phyloP scores from a whole-genome alignment of 2,888 invertebrate genomes.

The Microchrysa polita region DNA sequence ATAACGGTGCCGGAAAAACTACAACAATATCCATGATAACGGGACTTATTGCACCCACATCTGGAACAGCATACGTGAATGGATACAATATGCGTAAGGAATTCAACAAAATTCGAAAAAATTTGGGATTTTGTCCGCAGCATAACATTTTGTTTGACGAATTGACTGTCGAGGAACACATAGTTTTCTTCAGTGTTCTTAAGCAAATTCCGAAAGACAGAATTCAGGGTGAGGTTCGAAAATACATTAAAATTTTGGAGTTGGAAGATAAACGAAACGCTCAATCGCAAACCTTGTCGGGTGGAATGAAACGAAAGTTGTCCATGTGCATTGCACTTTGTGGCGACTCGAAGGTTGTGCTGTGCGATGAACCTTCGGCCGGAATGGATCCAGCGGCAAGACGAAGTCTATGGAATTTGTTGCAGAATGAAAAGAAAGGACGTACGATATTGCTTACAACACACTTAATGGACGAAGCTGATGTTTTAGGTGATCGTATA shows the following conservation, averaged over 20 bases:
- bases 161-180: constrained; percentile 81
- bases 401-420: constrained; percentile 82
- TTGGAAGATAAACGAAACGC: constrained; percentile 70
- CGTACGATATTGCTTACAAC: constrained; percentile 84
- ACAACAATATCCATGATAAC: constrained; percentile 92
- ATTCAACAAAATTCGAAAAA: constrained; percentile 69
- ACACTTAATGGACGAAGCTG: constrained; percentile 93
- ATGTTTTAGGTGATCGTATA: constrained; percentile 85
- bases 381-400: constrained; percentile 87
- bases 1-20: constrained; percentile 82
- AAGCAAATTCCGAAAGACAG: constrained; percentile 69
- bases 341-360: constrained; percentile 74
- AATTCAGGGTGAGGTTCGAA: constrained; percentile 68
- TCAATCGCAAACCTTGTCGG: constrained; percentile 69
- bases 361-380: constrained; percentile 78
- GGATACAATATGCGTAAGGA: constrained; percentile 74
- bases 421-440: constrained; percentile 76
- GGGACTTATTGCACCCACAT: constrained; percentile 72
- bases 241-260: constrained; percentile 71
- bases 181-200: constrained; percentile 80
- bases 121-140: constrained; percentile 81
- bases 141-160: constrained; percentile 83
- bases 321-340: constrained; percentile 78
- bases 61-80: constrained; percentile 74
- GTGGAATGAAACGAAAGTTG: constrained; percentile 77